Conservation (phyloP, 2,888 invertebrate genomes). For the Saturnia japonica region DNA sequence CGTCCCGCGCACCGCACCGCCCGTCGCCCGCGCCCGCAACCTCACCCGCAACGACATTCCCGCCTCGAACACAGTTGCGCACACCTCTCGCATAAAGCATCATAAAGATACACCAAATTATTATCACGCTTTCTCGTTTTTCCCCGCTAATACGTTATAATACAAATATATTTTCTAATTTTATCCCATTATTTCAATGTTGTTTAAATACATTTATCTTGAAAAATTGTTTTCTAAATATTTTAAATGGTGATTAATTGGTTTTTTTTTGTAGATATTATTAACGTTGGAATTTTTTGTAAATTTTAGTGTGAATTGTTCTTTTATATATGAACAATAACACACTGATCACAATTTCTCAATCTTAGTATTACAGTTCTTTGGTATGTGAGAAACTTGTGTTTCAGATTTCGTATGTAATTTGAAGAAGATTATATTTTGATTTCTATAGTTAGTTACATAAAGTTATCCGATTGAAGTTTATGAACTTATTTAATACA, state of each 20-base stretch:
- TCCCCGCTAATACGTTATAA: background rate
- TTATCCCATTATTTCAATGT: background rate
- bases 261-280: background rate
- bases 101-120: background rate
- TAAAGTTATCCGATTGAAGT: background rate
- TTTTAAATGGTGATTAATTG: background rate
- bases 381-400: background rate
- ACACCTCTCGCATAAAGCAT: background rate
- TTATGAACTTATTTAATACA: background rate
- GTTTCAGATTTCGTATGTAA: background rate
- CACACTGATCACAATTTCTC: background rate
- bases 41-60: background rate
- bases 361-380: background rate
- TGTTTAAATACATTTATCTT: background rate
- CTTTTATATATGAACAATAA: no score
- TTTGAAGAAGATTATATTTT: background rate
- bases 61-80: background rate
- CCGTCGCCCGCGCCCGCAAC: background rate
- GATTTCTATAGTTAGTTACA: background rate
- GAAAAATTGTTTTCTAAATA: background rate
- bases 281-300: background rate
- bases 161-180: background rate
- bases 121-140: background rate
- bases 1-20: constrained; percentile 23
- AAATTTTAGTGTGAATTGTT: background rate